Evolutionary conservation across 2,797 vertebrate genomes (phyloP).

Genomic region (Muscicapa comitata): DNA sequence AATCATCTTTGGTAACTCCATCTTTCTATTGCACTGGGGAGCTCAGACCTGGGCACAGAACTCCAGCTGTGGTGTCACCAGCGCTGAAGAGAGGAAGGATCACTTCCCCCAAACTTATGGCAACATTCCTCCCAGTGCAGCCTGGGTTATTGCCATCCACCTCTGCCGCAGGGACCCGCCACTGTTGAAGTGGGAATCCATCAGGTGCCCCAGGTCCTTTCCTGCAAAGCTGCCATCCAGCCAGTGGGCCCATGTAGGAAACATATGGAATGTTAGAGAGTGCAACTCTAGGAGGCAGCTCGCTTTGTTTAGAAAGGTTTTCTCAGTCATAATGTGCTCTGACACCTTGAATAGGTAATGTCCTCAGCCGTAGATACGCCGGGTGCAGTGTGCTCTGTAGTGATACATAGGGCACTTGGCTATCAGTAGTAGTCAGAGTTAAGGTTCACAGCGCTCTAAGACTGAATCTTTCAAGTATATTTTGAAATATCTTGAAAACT

Average conservation of each 20-base stretch:
- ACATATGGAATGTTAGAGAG: not conserved
- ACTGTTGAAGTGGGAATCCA: not conserved
- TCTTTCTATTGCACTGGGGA: not conserved
- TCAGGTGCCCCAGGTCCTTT: not conserved
- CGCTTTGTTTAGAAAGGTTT: not conserved
- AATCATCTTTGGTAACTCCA: not conserved
- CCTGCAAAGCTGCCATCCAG: not conserved
- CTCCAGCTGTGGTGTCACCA: not conserved
- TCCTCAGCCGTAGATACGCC: not conserved
- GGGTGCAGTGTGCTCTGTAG: not conserved
- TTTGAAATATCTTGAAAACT: slow-evolving; percentile 27
- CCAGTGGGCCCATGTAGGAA: not conserved
- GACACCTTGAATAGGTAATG: not conserved
- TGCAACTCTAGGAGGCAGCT: not conserved
- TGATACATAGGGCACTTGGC: not conserved
- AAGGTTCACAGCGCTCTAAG: not conserved
- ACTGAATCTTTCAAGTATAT: not conserved
- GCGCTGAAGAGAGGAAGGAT: not conserved
- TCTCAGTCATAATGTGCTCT: not conserved
- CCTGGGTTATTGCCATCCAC: not conserved
- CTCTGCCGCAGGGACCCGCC: not conserved
- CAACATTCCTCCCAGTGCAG: not conserved
- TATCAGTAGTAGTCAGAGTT: not conserved
- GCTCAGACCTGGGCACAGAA: not conserved
- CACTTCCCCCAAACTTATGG: not conserved